Conservation (phyloP, 2,797 vertebrate genomes). For the Crocidura indochinensis region DNA sequence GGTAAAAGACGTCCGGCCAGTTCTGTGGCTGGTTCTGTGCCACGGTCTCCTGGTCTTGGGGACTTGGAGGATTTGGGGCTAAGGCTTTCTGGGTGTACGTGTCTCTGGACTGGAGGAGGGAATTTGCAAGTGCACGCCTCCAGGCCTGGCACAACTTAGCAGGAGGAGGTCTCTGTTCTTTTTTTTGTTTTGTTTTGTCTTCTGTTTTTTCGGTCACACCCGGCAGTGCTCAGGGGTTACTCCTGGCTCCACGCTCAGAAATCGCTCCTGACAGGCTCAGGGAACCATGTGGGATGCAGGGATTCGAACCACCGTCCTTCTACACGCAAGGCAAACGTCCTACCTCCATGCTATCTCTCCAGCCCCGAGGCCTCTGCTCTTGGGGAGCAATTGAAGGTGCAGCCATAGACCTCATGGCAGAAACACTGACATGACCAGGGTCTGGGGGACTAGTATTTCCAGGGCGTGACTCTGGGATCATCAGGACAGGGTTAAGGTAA, state of each 20-base stretch:
- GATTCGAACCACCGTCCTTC: too few species aligned
- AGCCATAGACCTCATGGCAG: not conserved
- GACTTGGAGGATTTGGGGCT: not conserved
- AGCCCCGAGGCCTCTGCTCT: not conserved
- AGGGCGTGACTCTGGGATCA: not conserved
- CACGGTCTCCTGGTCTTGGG: conserved; percentile 53
- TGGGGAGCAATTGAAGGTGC: not conserved
- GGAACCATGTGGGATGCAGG: too few species aligned
- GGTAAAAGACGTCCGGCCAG: not conserved
- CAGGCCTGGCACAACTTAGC: not conserved
- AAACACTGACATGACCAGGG: conserved; percentile 2
- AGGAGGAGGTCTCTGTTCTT: conserved; percentile 64
- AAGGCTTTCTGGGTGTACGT: not conserved
- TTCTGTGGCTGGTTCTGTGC: not conserved
- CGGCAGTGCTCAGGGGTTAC: too few species aligned
- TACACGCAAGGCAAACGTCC: too few species aligned
- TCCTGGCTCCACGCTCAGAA: too few species aligned
- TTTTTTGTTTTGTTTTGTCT: too few species aligned
- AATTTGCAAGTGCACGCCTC: not conserved
- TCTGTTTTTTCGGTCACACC: too few species aligned
- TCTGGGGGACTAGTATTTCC: not conserved
- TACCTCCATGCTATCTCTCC: too few species aligned
- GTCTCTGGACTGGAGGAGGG: not conserved
- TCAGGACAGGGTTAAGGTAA: not conserved
- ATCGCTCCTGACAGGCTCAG: too few species aligned